Percentiles rank a stretch among this genome's conserved stretches.
Conservation (phyloP, 2,888 invertebrate genomes). For the Operophtera brumata region DNA sequence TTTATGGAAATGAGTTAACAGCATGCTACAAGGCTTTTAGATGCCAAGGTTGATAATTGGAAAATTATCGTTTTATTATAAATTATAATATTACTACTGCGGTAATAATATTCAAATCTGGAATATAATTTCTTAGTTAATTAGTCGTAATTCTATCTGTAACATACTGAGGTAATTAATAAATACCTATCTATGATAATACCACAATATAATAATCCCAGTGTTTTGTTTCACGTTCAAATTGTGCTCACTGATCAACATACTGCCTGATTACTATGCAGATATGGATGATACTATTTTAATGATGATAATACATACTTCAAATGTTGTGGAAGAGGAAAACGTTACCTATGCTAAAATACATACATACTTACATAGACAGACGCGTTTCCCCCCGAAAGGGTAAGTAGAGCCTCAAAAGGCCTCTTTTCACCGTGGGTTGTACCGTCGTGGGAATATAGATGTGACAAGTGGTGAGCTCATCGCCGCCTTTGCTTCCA, state of each 20-base stretch:
- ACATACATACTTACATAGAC: no score
- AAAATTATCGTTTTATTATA: slow-evolving; percentile 2
- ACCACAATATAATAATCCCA: slow-evolving; percentile 3
- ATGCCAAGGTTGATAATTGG: slow-evolving; percentile 12
- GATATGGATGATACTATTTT: not conserved
- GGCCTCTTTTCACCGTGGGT: no score
- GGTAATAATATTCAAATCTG: slow-evolving; percentile 1
- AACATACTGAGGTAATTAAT: not conserved
- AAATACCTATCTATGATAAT: slow-evolving; percentile 6
- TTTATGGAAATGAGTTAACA: slow-evolving; percentile 15
- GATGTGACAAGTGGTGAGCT: no score
- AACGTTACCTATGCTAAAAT: no score
- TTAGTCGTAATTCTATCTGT: not conserved
- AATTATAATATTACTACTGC: not conserved
- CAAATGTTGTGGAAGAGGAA: slow-evolving; percentile 2
- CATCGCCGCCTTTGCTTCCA: no score
- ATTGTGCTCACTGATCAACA: not conserved
- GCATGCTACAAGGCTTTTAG: slow-evolving; percentile 1
- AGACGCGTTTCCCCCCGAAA: no score
- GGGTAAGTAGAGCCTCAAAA: no score
- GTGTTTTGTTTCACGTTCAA: not conserved
- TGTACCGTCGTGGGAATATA: no score
- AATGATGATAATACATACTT: no score
- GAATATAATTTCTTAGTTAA: slow-evolving; percentile 3
- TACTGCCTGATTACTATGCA: not conserved